Conservation (phyloP, 2,888 invertebrate species). For the Diogma glabrata region DNA sequence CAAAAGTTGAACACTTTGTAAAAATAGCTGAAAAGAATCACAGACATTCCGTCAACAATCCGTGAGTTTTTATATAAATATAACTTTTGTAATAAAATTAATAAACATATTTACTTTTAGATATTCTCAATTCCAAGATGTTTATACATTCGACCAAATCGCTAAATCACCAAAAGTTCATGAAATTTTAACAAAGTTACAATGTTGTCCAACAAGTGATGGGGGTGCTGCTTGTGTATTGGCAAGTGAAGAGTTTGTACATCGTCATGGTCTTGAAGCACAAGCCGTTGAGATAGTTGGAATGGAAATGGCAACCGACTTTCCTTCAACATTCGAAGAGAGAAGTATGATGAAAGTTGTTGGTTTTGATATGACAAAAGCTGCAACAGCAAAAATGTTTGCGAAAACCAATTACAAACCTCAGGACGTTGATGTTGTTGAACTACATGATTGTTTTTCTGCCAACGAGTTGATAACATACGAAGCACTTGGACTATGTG, state of each 20-base stretch:
- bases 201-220: constrained; percentile 97
- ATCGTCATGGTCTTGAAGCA: constrained; percentile 62
- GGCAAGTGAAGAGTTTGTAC: constrained; percentile 85
- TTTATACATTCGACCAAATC: constrained; percentile 85
- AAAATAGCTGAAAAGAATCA: constrained; percentile 98
- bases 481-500: constrained; percentile 88
- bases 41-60: constrained; percentile 92
- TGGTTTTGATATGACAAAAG: constrained; percentile 88
- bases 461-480: constrained; percentile 95
- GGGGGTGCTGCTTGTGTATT: constrained; percentile 89
- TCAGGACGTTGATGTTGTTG: constrained; percentile 81
- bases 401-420: constrained; percentile 62
- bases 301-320: constrained; percentile 95
- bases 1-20: constrained; percentile 84
- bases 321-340: constrained; percentile 68
- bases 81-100: neutral
- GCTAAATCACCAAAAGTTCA: constrained; percentile 77
- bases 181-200: constrained; percentile 87
- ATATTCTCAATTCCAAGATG: constrained; percentile 86
- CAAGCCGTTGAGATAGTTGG: constrained; percentile 95
- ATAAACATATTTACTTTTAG: too few species aligned
- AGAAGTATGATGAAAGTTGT: constrained; percentile 39
- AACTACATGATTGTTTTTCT: constrained; percentile 97
- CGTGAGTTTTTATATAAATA: constrained; percentile 45
- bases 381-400: constrained; percentile 66